phyloP scores from a whole-genome alignment of 2,113 vertebrate genomes.

The Phaethon lepturus region DNA sequence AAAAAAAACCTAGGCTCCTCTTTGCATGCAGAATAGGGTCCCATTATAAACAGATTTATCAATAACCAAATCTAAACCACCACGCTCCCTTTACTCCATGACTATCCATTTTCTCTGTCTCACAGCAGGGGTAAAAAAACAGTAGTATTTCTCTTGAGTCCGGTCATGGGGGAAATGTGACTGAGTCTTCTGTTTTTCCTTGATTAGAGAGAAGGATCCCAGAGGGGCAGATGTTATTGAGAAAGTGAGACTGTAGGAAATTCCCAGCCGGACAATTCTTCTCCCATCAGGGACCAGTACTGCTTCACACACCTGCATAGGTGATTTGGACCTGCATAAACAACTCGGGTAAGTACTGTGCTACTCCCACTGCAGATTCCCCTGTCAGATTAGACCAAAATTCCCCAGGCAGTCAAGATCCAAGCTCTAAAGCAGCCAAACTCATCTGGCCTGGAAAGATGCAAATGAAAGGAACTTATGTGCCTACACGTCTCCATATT shows the following conservation, averaged over 20 bases:
- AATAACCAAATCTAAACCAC: background rate
- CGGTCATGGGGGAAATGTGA: background rate
- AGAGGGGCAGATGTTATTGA: background rate
- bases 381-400: background rate
- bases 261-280: background rate
- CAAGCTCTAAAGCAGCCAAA: background rate
- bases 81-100: background rate
- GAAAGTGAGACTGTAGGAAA: background rate
- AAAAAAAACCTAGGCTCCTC: background rate
- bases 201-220: background rate
- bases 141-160: background rate
- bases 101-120: background rate
- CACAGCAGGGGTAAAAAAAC: background rate
- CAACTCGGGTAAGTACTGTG: background rate
- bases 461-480: constrained; percentile 2
- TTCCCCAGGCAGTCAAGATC: background rate
- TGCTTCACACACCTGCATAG: background rate
- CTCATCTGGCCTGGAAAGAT: background rate
- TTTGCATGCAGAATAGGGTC: background rate
- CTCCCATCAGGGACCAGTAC: background rate
- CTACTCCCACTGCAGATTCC: background rate
- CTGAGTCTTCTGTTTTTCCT: background rate
- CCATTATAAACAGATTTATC: background rate
- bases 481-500: background rate
- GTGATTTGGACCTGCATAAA: background rate